Base-by-base conservation (phyloP, 2,888 invertebrate species). In the Lathronympha strigana region DNA sequence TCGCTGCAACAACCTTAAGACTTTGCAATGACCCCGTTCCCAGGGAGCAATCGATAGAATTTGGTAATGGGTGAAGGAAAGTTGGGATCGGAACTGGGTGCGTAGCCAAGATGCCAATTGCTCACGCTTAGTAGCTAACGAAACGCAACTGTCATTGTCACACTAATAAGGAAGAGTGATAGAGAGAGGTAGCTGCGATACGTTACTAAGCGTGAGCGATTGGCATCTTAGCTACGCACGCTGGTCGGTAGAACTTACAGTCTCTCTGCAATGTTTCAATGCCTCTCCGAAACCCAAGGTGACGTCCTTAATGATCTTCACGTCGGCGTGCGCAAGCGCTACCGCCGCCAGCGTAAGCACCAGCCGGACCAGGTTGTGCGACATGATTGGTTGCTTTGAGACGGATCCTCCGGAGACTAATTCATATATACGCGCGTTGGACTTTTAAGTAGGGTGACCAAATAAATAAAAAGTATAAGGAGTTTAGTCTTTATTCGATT, bases 271-370 rank as follows among this genome's bases (percentile, higher is more conserved):
- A 64, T 81, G 79, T 21, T 90, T 77, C 6, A 92, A 77, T 50
- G 91, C 92, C 73, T 90, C 80, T 1, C 92, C 92, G 68, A 91
- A 92, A 8, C 92, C 92, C 1, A 92, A 80, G 0, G 92, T 92
- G 69, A 92, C 85, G 60, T 91, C 90, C 69, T 88, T 90, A 88
- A 92, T 84, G 71, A 92, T 80, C 19, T 75, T 76, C 28, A 80
- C 78, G 64, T 77, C 79, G 1, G 77, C 80, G 28, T 61, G 9
- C 31, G 77, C 80, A 13, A 61, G 8, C 28, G 66, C 40, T n/a
- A 67, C 66, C 17, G 63, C 68, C 25, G 60, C 63, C 49, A 72
- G 50, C 68, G 67, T 62, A 40, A 72, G 49, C 68, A 57, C 25
- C 43, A 17, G n/a, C 8, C 23, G 2, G 21, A 31, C 17, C 11